Evolutionary conservation across 2,797 vertebrate species (phyloP).

Genomic region (Enteromius unitaeniatus): DNA sequence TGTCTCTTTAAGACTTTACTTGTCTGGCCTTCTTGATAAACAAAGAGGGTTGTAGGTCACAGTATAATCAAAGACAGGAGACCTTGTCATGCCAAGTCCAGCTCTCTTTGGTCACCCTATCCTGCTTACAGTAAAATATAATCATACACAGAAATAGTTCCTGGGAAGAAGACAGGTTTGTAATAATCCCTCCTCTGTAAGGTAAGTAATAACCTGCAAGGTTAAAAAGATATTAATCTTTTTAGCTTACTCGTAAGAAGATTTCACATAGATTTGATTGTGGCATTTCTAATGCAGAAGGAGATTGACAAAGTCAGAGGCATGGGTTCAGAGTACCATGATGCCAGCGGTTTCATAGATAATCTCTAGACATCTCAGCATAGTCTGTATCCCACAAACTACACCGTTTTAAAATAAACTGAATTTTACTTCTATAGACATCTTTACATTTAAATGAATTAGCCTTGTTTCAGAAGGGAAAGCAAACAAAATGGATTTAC

Average conservation of each 20-base stretch:
- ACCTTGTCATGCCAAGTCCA: slow-evolving; percentile 12
- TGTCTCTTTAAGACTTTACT: slow-evolving; percentile 1
- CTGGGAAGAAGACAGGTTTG: slow-evolving; percentile 58
- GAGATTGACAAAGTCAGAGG: slow-evolving; percentile 59
- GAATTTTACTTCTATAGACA: neutral
- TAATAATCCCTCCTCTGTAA: slow-evolving; percentile 60
- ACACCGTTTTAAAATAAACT: slow-evolving; percentile 8
- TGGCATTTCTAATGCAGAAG: slow-evolving; percentile 59
- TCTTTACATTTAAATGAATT: slow-evolving; percentile 27
- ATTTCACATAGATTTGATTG: slow-evolving; percentile 57
- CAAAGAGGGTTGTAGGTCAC: slow-evolving; percentile 26
- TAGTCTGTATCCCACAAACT: slow-evolving; percentile 3
- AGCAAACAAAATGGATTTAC: slow-evolving; percentile 33
- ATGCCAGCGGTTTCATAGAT: slow-evolving; percentile 39
- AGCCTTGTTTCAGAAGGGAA: neutral
- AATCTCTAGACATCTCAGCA: slow-evolving; percentile 43
- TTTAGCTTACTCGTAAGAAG: slow-evolving; percentile 54
- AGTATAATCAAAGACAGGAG: neutral
- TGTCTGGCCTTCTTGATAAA: neutral
- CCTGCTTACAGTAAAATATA: slow-evolving; percentile 46
- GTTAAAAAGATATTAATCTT: slow-evolving; percentile 59
- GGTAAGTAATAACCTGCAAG: slow-evolving; percentile 53
- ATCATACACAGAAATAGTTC: slow-evolving; percentile 53
- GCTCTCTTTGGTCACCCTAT: slow-evolving; percentile 25
- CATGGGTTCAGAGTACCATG: slow-evolving; percentile 24